Conservation (phyloP, 2,888 invertebrate genomes). For the Autographa gamma region DNA sequence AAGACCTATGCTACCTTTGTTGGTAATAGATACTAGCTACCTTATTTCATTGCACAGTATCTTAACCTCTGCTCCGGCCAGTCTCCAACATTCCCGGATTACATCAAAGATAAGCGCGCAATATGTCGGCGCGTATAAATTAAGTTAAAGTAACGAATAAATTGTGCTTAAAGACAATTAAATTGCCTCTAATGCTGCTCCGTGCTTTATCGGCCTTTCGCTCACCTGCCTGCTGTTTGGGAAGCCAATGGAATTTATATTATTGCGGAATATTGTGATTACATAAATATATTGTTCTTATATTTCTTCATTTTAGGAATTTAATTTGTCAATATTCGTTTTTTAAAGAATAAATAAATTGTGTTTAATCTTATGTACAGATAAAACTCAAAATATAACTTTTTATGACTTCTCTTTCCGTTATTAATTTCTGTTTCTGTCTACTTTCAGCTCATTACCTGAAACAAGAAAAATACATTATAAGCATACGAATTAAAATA, state of each 20-base stretch:
- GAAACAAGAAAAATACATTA: slow-evolving; percentile 47
- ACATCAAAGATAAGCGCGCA: slow-evolving; percentile 9
- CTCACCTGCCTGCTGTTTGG: slow-evolving; percentile 47
- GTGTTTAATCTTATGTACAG: too few relatives aligned
- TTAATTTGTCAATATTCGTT: too few relatives aligned
- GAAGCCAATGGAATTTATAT: slow-evolving; percentile 32
- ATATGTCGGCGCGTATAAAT: slow-evolving; percentile 27
- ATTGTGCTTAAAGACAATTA: slow-evolving; percentile 33
- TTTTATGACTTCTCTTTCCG: background rate
- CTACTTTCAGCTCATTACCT: slow-evolving; percentile 33
- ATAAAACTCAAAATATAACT: too few relatives aligned
- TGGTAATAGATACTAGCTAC: too few relatives aligned
- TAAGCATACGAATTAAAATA: slow-evolving; percentile 18
- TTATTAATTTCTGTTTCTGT: too few relatives aligned
- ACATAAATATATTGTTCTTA: too few relatives aligned
- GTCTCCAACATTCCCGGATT: slow-evolving; percentile 16
- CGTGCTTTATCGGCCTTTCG: slow-evolving; percentile 46
- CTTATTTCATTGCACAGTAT: too few relatives aligned
- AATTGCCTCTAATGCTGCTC: slow-evolving; percentile 32
- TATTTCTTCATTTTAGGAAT: too few relatives aligned
- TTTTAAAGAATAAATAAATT: too few relatives aligned
- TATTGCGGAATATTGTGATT: slow-evolving; percentile 18
- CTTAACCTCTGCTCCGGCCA: too few relatives aligned
- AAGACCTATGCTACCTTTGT: too few relatives aligned
- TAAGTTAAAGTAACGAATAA: slow-evolving; percentile 39